These are phyloP conservation scores for Campoletis raptor DNA, from an alignment of 2,888 invertebrate species.

Conservation along the genomic window DNA sequence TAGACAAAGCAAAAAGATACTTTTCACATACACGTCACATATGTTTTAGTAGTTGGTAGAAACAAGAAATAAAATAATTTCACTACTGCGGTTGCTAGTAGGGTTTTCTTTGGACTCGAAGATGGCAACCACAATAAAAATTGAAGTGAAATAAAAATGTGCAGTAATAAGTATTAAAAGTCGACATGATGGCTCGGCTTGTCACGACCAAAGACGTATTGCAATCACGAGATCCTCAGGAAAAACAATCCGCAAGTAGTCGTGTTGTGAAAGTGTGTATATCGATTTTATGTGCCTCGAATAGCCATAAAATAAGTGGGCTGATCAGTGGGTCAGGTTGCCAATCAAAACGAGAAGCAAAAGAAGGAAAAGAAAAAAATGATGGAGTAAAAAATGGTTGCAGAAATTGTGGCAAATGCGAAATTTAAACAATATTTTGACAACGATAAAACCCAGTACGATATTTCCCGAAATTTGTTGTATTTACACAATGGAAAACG, in stretches of 20 bases:
- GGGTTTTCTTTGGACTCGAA: background rate
- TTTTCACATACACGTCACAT: background rate
- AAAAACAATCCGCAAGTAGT: conserved; percentile 33
- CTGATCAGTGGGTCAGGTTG: conserved; percentile 59
- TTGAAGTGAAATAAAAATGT: background rate
- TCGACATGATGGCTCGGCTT: background rate
- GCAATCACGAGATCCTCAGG: conserved; percentile 2
- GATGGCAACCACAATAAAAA: background rate
- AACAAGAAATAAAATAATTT: background rate
- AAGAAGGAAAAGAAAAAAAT: conserved; percentile 17
- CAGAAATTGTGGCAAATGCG: background rate
- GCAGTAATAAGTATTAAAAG: background rate
- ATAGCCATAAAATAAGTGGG: conserved; percentile 15
- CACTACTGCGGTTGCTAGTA: background rate
- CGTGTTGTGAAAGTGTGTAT: conserved; percentile 60
- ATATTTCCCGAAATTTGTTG: too few species aligned
- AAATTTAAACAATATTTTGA: background rate
- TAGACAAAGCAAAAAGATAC: background rate
- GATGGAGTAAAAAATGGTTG: conserved; percentile 13
- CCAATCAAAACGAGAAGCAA: conserved; percentile 37
- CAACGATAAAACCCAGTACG: background rate
- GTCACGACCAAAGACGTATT: conserved; percentile 22
- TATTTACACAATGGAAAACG: too few species aligned
- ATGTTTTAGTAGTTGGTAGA: background rate
- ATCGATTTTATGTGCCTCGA: conserved; percentile 48